phyloP scores from a whole-genome alignment of 2,888 invertebrate genomes.

The Eurytoma adleriae region DNA sequence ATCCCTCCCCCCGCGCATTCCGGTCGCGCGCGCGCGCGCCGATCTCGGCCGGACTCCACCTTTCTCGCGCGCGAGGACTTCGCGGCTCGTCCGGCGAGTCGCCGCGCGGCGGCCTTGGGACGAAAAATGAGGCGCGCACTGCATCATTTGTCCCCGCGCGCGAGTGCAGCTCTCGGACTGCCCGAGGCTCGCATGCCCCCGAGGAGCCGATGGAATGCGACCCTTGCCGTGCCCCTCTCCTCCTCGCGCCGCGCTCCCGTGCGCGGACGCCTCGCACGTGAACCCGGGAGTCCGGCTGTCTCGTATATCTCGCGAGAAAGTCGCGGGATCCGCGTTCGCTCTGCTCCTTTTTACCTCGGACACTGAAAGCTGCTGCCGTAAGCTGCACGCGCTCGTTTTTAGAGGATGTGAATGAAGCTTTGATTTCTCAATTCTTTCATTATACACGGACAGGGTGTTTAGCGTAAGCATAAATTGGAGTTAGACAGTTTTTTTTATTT shows the following conservation, averaged over 20 bases:
- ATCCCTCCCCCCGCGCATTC: conserved; percentile 39
- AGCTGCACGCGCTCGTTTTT: too few relatives aligned
- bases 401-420: too few relatives aligned
- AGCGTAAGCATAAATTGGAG: too few relatives aligned
- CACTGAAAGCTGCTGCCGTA: too few relatives aligned
- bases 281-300: background rate
- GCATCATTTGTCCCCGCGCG: conserved; percentile 19
- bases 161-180: background rate
- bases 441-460: too few relatives aligned
- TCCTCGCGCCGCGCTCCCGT: background rate
- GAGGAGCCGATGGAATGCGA: conserved; percentile 56
- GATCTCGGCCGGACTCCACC: conserved; percentile 34
- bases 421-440: too few relatives aligned
- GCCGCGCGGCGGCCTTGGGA: conserved; percentile 30
- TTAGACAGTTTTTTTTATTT: too few relatives aligned
- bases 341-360: background rate
- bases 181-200: too few relatives aligned
- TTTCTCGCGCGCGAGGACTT: conserved; percentile 55
- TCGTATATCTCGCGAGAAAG: background rate
- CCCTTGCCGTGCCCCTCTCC: conserved; percentile 11
- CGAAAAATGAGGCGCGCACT: conserved; percentile 42
- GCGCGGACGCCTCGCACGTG: conserved; percentile 1
- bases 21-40: background rate
- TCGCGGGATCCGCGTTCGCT: background rate
- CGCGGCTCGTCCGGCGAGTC: conserved; percentile 54